Evolutionary conservation across 2,888 invertebrate species (phyloP), one percentile per base, ranked within the genome.

Genomic region (Willowsia nigromaculata): DNA sequence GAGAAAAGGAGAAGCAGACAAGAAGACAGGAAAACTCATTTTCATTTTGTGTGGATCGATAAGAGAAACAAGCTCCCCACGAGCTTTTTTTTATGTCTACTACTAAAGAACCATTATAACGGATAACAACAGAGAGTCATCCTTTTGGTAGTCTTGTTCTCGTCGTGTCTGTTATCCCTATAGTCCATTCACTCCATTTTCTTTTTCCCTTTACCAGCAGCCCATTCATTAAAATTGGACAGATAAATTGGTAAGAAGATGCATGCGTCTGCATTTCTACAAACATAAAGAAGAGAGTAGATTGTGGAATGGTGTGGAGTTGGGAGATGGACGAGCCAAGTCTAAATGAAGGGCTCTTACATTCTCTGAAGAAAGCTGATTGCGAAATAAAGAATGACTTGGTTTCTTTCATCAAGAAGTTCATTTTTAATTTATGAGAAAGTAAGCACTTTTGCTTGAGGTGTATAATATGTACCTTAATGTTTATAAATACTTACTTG

Each of bases 401-500:
- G 37, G 25, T 2, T 33, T 33, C 1, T 62, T 62, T 62, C 40
- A 6, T 37, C 68, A 11, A 1, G 7, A 65, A 3, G 11, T 37
- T 68, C 33, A 33, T 33, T 30, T 62, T 68, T 68, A 68, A 68
- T 47, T 74, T 74, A 74, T 74, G 13, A 47, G 37, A 18, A 33
- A 6, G 6, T 33, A n/a, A n/a, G n/a, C n/a, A n/a, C n/a, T n/a
- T n/a, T n/a, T n/a, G n/a, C n/a, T n/a, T n/a, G n/a, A n/a, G n/a
- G n/a, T n/a, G n/a, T n/a, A n/a, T n/a, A n/a, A n/a, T n/a, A n/a
- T n/a, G n/a, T n/a, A n/a, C n/a, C 33, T 33, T 65, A 25, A 9
- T 5, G 15, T 33, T 33, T 30, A 27, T 33, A 33, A 0, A 27
- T 43, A 43, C 71, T 15, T 90, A 92, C 92, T 91, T 92, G 92